Percentiles rank a stretch among this genome's conserved stretches.
These are phyloP conservation scores for Acronicta psi DNA, from an alignment of 2,888 invertebrate species.

Conservation along the genomic window DNA sequence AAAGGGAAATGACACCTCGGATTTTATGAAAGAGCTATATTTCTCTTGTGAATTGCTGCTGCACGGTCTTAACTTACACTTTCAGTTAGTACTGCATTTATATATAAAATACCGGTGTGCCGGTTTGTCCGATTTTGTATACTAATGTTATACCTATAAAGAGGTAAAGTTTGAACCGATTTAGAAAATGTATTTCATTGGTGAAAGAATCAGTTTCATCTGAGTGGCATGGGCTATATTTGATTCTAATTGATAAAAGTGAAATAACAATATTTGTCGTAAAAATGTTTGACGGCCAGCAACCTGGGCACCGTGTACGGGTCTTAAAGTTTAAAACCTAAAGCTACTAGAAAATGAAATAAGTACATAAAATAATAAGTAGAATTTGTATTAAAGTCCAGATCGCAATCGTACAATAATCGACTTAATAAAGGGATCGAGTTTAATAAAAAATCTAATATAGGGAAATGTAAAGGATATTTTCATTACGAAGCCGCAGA, in stretches of 20 bases:
- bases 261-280: too few species aligned
- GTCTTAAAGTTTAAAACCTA: too few species aligned
- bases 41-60: slow-evolving; percentile 58
- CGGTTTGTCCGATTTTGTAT: too few species aligned
- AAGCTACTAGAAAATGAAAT: slow-evolving; percentile 29
- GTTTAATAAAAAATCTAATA: slow-evolving; percentile 62
- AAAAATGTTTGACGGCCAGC: too few species aligned
- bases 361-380: slow-evolving; percentile 26
- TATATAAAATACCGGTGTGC: too few species aligned
- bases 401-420: slow-evolving; percentile 54
- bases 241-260: too few species aligned
- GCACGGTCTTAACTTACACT: slow-evolving; percentile 47
- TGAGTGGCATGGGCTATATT: too few species aligned
- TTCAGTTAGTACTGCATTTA: slow-evolving; percentile 35
- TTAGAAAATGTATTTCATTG: too few species aligned
- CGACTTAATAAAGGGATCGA: slow-evolving; percentile 54
- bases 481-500: slow-evolving; percentile 65
- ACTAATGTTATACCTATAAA: too few species aligned
- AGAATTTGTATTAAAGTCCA: slow-evolving; percentile 36
- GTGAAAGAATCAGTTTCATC: too few species aligned
- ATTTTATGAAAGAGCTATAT: slow-evolving; percentile 77
- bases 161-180: too few species aligned
- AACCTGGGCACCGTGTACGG: too few species aligned
- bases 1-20: slow-evolving; percentile 81
- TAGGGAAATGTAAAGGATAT: slow-evolving; percentile 65